These are phyloP conservation scores for Nematopogon swammerdamellus DNA, from an alignment of 2,888 invertebrate species.

Conservation along the genomic window DNA sequence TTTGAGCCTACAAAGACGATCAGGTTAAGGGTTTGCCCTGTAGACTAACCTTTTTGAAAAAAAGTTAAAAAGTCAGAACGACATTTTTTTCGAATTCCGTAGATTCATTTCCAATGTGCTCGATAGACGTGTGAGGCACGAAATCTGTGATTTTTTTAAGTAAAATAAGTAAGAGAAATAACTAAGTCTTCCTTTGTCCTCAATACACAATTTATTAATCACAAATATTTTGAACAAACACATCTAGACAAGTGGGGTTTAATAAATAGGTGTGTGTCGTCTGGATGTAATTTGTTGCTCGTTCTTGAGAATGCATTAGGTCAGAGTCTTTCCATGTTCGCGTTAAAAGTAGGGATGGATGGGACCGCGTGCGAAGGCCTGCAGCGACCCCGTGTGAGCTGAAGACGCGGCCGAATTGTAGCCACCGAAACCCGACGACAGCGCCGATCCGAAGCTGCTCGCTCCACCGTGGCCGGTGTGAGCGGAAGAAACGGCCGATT, in stretches of 20 bases:
- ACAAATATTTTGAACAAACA: background rate
- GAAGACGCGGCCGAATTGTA: background rate
- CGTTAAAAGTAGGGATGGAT: background rate
- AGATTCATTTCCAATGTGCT: no score
- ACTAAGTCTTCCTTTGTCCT: no score
- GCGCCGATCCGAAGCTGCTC: background rate
- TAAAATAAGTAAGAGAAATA: no score
- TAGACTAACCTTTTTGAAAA: no score
- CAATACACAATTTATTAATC: no score
- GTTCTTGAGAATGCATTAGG: no score
- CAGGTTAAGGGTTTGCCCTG: no score
- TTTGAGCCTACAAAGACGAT: no score
- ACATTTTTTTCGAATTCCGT: no score
- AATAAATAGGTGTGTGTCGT: background rate
- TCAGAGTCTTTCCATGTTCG: background rate
- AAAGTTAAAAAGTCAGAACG: no score
- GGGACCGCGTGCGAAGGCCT: background rate
- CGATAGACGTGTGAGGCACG: no score
- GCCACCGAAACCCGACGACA: background rate
- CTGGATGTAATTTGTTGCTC: background rate
- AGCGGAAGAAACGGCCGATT: background rate
- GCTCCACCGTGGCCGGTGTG: background rate
- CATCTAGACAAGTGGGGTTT: background rate
- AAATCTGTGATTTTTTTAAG: no score
- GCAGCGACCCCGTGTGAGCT: background rate